Conservation (phyloP, 1,140 invertebrate genomes). For the Drosophila lacteicornis region DNA sequence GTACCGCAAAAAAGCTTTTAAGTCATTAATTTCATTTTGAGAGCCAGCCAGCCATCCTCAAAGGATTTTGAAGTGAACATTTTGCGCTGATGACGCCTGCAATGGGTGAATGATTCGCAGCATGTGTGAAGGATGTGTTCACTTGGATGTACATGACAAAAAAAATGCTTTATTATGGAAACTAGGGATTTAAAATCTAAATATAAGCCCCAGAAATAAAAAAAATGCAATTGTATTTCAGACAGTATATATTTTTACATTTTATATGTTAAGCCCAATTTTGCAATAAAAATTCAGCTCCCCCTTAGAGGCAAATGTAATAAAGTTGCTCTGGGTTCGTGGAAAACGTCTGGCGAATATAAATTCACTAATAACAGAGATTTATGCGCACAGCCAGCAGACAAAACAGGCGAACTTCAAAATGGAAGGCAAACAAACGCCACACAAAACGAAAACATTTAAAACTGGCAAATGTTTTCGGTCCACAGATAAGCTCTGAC, state of each 20-base stretch:
- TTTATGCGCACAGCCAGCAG: conserved; percentile 51
- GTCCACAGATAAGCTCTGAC: conserved; percentile 54
- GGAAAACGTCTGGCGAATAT: conserved; percentile 61
- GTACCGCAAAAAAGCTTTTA: conserved; percentile 81
- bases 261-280: neutral
- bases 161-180: neutral
- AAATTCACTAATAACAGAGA: conserved; percentile 74
- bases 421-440: conserved; percentile 35
- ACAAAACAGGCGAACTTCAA: conserved; percentile 22
- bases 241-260: neutral
- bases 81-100: conserved; percentile 54
- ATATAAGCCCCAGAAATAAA: neutral
- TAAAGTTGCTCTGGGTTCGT: conserved; percentile 52
- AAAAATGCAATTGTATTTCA: neutral
- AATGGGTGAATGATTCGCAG: conserved; percentile 26
- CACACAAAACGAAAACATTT: conserved; percentile 28
- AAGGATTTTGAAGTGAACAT: conserved; percentile 77
- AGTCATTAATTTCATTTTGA: conserved; percentile 80
- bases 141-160: neutral
- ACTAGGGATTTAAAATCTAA: neutral
- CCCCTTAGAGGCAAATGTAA: conserved; percentile 40
- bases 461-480: conserved; percentile 45
- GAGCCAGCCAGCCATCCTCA: conserved; percentile 58
- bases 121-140: neutral
- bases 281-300: conserved; percentile 17